A percentile compares a stretch with the other conserved stretches of the same genome.
phyloP scores from a whole-genome alignment of 2,888 invertebrate species.

The Lasiommata megera region DNA sequence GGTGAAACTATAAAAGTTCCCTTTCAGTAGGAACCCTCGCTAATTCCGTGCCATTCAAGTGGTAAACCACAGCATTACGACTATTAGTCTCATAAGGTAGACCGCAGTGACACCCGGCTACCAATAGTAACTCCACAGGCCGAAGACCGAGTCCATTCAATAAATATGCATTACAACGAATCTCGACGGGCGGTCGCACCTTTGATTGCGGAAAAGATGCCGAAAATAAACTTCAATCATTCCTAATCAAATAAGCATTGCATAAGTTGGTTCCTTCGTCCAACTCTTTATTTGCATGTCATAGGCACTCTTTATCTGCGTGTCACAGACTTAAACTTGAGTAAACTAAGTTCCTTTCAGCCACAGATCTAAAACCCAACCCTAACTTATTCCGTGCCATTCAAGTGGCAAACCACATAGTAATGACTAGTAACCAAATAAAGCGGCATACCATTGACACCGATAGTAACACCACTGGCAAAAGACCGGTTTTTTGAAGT shows the following conservation, averaged over 20 bases:
- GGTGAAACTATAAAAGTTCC: background rate
- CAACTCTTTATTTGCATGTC: slow-evolving; percentile 33
- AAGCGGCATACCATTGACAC: slow-evolving; percentile 72
- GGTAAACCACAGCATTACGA: slow-evolving; percentile 29
- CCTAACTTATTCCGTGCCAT: slow-evolving; percentile 4
- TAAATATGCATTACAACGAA: slow-evolving; percentile 47
- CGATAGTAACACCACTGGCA: slow-evolving; percentile 56
- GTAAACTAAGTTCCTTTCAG: background rate
- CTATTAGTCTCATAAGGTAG: slow-evolving; percentile 54
- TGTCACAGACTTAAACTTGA: background rate
- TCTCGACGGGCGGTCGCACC: slow-evolving; percentile 49
- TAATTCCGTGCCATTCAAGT: slow-evolving; percentile 13
- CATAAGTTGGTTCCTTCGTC: slow-evolving; percentile 30
- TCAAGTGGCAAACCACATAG: slow-evolving; percentile 22
- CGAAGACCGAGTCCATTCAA: slow-evolving; percentile 64
- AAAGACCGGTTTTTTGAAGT: slow-evolving; percentile 66
- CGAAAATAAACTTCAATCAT: slow-evolving; percentile 37
- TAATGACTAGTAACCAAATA: slow-evolving; percentile 46
- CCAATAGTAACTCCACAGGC: slow-evolving; percentile 58
- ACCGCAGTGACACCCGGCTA: slow-evolving; percentile 67
- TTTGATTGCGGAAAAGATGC: slow-evolving; percentile 46
- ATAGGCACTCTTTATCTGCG: too few relatives aligned
- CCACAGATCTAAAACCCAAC: background rate
- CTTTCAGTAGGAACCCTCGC: background rate
- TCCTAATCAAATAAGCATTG: slow-evolving; percentile 23